Evolutionary conservation across 2,113 vertebrate species (phyloP).

Genomic region (Colius striatus): DNA sequence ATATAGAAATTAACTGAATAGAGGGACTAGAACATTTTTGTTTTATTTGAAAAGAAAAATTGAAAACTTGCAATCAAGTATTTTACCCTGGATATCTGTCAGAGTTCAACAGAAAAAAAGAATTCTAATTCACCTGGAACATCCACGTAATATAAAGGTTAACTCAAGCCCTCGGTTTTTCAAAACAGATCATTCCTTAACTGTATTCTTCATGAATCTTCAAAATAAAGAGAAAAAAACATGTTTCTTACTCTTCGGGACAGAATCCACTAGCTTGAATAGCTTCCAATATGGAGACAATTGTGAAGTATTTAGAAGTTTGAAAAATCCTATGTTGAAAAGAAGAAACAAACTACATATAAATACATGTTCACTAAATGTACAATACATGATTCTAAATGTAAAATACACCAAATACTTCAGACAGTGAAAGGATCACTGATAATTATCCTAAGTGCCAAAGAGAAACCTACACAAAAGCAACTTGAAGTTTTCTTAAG

Average conservation of each 20-base stretch:
- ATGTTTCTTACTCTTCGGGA: neutral
- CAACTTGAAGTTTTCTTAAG: neutral
- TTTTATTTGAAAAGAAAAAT: neutral
- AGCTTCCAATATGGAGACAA: slow-evolving; percentile 29
- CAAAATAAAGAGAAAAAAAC: neutral
- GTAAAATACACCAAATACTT: neutral
- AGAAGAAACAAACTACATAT: neutral
- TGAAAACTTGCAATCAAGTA: neutral
- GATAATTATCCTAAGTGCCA: neutral
- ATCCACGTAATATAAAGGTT: neutral
- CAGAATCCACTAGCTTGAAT: slow-evolving; percentile 5
- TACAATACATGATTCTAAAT: neutral
- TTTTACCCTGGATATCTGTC: neutral
- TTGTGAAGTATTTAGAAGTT: neutral
- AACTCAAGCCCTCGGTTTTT: neutral
- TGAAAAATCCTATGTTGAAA: neutral
- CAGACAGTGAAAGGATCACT: neutral
- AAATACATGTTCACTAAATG: neutral
- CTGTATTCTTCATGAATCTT: neutral
- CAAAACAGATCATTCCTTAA: neutral
- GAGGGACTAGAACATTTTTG: neutral
- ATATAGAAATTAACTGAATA: neutral
- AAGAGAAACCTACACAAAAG: neutral
- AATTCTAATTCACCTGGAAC: neutral
- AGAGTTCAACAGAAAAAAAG: neutral